Base-by-base conservation (phyloP, 2,113 vertebrate genomes). In the Clarias batrachus region DNA sequence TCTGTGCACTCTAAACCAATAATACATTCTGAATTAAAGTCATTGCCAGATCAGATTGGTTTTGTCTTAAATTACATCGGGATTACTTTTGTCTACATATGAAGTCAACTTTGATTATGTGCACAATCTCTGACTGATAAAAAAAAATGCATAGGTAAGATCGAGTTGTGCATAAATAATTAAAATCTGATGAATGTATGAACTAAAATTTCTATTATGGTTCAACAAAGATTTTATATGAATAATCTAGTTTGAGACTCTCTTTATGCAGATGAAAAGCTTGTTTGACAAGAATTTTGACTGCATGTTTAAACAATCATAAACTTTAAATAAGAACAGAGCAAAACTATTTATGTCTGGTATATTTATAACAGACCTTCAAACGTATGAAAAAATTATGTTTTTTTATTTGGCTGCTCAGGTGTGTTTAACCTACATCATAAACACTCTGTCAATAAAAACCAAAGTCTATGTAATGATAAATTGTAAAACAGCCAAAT, bases 71-170 rank as follows among this genome's bases (percentile, higher is more conserved):
- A 91, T 89, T 89, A 90, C 92, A 77, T 93, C 89, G 90, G 88
- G 90, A 92, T 91, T 86, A 90, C 84, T 88, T 90, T 87, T 88
- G 30, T 92, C 89, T 92, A 94, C 93, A 94, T 92, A 94, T 91
- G 93, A 91, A 89, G 91, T 92, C 89, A 90, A 41, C 37, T 79
- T 88, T 90, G 92, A 93, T 91, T 17, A 91, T 91, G 88, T 87
- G 91, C 90, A 87, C 90, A 91, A 90, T 93, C 89, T 91, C 85
- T 86, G 79, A 89, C 90, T 91, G 92, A 91, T 90, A 79, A 57
- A 84, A 86, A 30, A 57, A 84, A 86, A 23, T 7, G 66, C 73
- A 84, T 84, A 81, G 30, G 66, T 66, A 65, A 65, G 52, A 81
- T 81, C 82, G 66, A 68, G 52, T 17, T 84, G 63, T 48, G 73